These are phyloP conservation scores for Deroplatys truncata DNA, from an alignment of 2,888 invertebrate species.

Conservation along the genomic window DNA sequence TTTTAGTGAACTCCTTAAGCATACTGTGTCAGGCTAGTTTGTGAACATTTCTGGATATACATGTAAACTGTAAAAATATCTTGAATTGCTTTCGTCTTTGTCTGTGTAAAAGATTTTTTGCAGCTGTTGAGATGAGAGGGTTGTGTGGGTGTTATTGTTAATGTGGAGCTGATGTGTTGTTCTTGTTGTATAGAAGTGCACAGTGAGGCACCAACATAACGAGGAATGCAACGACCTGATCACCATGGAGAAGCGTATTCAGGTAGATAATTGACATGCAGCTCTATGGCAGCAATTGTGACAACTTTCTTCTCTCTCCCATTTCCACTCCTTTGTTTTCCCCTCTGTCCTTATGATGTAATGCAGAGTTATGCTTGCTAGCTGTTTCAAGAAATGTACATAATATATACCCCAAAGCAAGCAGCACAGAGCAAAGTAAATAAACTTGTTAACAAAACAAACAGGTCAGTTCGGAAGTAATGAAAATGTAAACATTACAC, in stretches of 20 bases:
- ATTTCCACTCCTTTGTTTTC: slow-evolving; percentile 25
- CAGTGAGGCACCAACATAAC: slow-evolving; percentile 87
- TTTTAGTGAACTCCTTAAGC: background rate
- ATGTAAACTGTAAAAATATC: background rate
- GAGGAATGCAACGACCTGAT: slow-evolving; percentile 90
- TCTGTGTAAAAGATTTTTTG: background rate
- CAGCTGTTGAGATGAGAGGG: background rate
- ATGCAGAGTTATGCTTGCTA: background rate
- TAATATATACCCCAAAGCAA: no score
- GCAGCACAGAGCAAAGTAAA: no score
- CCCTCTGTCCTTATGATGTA: background rate
- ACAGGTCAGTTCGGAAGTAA: no score
- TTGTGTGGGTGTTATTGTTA: background rate
- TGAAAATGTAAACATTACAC: no score
- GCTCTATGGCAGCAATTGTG: slow-evolving; percentile 14
- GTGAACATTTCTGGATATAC: background rate
- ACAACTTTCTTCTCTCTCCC: slow-evolving; percentile 22
- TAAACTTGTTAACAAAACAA: no score
- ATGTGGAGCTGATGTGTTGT: background rate
- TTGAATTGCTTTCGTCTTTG: background rate
- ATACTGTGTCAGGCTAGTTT: background rate
- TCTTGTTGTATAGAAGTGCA: slow-evolving; percentile 65
- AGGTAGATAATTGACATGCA: slow-evolving; percentile 45
- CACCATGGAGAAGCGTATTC: slow-evolving; percentile 90
- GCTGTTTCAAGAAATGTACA: no score